Evolutionary conservation across 2,888 invertebrate genomes (phyloP).

Genomic region (Andrena bucephala): DNA sequence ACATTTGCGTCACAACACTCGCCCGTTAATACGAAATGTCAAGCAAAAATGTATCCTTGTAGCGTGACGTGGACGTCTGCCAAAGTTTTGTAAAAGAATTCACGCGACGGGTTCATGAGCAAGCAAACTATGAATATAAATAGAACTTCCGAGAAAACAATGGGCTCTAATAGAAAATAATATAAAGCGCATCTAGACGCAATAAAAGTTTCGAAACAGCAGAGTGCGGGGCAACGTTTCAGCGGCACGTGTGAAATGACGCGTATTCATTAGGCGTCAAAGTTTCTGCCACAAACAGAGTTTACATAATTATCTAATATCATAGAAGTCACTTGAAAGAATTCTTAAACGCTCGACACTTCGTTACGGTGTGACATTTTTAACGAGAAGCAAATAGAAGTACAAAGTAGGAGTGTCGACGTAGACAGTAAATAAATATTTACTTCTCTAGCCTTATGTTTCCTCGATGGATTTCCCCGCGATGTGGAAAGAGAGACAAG

Average conservation of each 20-base stretch:
- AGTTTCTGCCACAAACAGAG: too few species aligned
- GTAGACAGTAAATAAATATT: too few species aligned
- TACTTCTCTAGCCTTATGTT: too few species aligned
- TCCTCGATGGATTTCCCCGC: too few species aligned
- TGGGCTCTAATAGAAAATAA: not conserved
- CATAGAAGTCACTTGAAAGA: too few species aligned
- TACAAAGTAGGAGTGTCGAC: too few species aligned
- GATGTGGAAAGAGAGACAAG: not conserved
- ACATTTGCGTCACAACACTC: not conserved
- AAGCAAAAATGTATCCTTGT: conserved; percentile 16
- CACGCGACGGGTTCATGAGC: conserved; percentile 30
- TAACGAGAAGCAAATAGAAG: too few species aligned
- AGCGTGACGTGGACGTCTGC: conserved; percentile 37
- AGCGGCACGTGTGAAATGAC: not conserved
- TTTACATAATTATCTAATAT: too few species aligned
- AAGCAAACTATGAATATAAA: conserved; percentile 60
- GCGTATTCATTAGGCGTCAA: too few species aligned
- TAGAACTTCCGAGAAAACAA: conserved; percentile 38
- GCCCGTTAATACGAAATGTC: not conserved
- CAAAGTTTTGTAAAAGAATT: conserved; percentile 48
- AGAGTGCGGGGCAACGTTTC: not conserved
- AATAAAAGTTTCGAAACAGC: conserved; percentile 2
- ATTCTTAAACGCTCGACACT: too few species aligned
- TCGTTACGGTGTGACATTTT: too few species aligned
- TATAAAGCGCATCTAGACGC: not conserved